Evolutionary conservation across 2,113 vertebrate genomes (phyloP).

Genomic region (Tragelaphus buxtoni): DNA sequence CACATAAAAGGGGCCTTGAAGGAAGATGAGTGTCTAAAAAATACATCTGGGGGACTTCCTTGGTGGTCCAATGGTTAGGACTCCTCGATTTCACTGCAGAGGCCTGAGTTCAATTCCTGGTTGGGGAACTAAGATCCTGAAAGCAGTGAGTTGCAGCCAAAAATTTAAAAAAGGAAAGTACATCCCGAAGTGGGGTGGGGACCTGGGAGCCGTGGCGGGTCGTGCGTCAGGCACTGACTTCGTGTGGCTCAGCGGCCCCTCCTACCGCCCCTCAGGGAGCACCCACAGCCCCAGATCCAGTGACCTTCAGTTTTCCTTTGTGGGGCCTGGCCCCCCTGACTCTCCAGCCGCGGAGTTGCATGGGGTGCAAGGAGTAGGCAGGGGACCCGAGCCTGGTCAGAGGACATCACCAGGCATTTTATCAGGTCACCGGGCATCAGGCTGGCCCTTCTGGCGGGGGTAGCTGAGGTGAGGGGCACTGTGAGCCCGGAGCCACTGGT

Average conservation of each 20-base stretch:
- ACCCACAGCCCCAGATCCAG: not conserved
- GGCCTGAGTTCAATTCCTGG: not conserved
- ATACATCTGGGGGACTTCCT: not conserved
- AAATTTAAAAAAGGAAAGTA: not conserved
- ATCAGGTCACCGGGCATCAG: not conserved
- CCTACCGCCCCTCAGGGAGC: not conserved
- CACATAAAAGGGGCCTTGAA: not conserved
- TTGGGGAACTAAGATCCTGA: not conserved
- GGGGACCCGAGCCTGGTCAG: not conserved
- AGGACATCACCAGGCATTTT: not conserved
- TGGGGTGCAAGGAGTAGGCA: not conserved
- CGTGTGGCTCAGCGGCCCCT: not conserved
- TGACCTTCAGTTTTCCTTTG: not conserved
- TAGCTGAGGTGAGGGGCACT: fast-evolving
- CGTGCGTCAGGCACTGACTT: not conserved
- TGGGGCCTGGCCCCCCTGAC: not conserved
- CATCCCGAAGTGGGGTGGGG: not conserved
- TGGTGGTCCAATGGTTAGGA: not conserved
- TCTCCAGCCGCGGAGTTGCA: fast-evolving
- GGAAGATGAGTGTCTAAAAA: not conserved
- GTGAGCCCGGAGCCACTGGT: not conserved
- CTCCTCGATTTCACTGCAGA: not conserved
- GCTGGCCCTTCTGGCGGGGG: not conserved
- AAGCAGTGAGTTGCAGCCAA: not conserved
- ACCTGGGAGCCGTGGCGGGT: not conserved